Evolutionary conservation across 2,113 vertebrate genomes (phyloP).

Genomic region (Oreochromis tanganicae): DNA sequence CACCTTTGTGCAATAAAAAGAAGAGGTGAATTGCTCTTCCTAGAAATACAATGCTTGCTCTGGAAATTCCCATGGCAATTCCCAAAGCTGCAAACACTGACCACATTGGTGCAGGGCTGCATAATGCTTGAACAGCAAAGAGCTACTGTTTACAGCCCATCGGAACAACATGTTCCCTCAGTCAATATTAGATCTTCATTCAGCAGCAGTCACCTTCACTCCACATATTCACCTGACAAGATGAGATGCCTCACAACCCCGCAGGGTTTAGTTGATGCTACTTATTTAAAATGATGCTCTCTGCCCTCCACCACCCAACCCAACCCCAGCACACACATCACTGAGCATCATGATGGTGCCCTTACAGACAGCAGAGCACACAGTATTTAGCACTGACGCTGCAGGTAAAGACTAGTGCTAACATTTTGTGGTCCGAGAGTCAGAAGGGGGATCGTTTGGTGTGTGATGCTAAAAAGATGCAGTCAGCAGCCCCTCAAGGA

Average conservation of each 20-base stretch:
- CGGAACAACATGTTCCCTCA: constrained; percentile 40
- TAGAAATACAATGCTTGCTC: neutral
- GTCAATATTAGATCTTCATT: neutral
- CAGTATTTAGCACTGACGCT: neutral
- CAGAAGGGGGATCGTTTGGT: neutral
- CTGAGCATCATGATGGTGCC: neutral
- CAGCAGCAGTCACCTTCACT: neutral
- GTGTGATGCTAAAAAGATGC: neutral
- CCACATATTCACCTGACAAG: neutral
- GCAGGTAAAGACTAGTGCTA: neutral
- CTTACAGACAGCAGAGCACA: neutral
- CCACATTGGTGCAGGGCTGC: neutral
- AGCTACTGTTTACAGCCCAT: neutral
- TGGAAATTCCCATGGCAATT: neutral
- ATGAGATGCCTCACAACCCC: neutral
- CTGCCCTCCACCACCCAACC: neutral
- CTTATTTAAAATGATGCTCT: neutral
- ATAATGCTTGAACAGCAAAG: neutral
- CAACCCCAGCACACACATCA: neutral
- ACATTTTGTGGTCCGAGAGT: neutral
- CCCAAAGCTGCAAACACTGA: neutral
- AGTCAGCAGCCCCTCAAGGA: neutral
- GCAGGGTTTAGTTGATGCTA: neutral
- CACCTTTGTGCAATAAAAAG: neutral
- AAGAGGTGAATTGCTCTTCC: neutral